These are phyloP conservation scores for Drosophila ustulata DNA, from an alignment of 2,888 invertebrate species.

Conservation along the genomic window DNA sequence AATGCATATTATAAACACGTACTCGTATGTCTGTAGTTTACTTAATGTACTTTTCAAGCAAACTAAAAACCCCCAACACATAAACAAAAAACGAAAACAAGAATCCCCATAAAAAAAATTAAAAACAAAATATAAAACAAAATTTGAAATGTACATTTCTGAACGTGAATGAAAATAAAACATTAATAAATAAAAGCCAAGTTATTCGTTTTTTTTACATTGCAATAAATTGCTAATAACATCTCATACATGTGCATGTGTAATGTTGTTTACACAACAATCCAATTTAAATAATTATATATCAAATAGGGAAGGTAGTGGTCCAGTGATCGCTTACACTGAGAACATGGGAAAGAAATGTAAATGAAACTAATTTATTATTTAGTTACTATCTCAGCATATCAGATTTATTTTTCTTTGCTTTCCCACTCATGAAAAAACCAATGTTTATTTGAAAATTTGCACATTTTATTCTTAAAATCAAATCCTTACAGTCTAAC, in stretches of 20 bases:
- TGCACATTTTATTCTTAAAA: conserved; percentile 3
- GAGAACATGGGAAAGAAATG: too few relatives aligned
- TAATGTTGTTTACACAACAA: too few relatives aligned
- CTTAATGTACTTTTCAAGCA: conserved; percentile 71
- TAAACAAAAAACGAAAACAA: conserved; percentile 26
- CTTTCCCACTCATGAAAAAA: background rate
- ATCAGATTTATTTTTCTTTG: background rate
- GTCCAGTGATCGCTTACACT: too few relatives aligned
- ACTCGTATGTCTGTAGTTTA: conserved; percentile 75
- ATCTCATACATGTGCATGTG: too few relatives aligned
- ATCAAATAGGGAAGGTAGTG: too few relatives aligned
- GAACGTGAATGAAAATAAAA: conserved; percentile 55
- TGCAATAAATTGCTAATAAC: too few relatives aligned
- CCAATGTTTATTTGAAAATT: background rate
- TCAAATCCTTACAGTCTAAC: conserved; percentile 1
- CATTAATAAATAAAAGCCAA: conserved; percentile 49
- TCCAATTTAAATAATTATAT: too few relatives aligned
- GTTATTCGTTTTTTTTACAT: background rate
- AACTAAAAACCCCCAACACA: conserved; percentile 37
- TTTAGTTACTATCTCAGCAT: background rate
- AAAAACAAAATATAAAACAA: conserved; percentile 30
- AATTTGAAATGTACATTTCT: conserved; percentile 43
- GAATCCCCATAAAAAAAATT: conserved; percentile 31
- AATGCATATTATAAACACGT: conserved; percentile 65
- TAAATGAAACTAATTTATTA: too few relatives aligned